Conservation (phyloP, 2,113 vertebrate species). For the Eublepharis macularius region DNA sequence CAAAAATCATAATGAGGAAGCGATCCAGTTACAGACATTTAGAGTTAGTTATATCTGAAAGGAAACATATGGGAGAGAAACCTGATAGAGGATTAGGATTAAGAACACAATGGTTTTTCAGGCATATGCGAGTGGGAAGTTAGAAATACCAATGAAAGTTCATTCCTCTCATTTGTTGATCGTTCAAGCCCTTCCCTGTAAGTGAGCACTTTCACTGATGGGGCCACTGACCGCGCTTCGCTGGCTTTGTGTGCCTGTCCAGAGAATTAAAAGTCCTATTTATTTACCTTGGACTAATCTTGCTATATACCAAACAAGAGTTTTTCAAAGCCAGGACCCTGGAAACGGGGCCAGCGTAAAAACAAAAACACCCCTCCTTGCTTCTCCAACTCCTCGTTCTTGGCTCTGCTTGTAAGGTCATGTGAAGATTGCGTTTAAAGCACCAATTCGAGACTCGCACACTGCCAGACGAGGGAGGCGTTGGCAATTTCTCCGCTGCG, state of each 20-base stretch:
- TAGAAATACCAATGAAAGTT: constrained; percentile 49
- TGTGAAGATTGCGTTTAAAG: not conserved
- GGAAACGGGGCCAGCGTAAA: not conserved
- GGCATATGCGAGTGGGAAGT: constrained; percentile 43
- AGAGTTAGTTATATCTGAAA: constrained; percentile 76
- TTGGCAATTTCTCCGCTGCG: not conserved
- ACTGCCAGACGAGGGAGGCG: not conserved
- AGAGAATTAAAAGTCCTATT: not conserved
- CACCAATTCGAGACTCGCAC: not conserved
- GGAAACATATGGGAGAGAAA: constrained; percentile 79
- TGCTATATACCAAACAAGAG: not conserved
- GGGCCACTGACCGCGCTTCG: constrained; percentile 26
- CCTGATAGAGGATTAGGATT: constrained; percentile 56
- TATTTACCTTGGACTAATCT: not conserved
- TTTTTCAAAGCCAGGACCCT: not conserved
- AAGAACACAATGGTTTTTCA: constrained; percentile 57
- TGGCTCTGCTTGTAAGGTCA: not conserved
- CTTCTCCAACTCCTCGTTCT: not conserved
- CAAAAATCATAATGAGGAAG: constrained; percentile 74
- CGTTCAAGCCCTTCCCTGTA: constrained; percentile 30
- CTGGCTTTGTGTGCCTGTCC: not conserved
- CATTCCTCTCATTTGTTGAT: constrained; percentile 29
- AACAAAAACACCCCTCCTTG: not conserved
- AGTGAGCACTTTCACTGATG: constrained; percentile 30
- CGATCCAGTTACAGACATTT: constrained; percentile 75